A percentile compares a stretch with the other conserved stretches of the same genome.
Conservation (phyloP, 2,888 invertebrate species). For the Galerucella nymphaeae region DNA sequence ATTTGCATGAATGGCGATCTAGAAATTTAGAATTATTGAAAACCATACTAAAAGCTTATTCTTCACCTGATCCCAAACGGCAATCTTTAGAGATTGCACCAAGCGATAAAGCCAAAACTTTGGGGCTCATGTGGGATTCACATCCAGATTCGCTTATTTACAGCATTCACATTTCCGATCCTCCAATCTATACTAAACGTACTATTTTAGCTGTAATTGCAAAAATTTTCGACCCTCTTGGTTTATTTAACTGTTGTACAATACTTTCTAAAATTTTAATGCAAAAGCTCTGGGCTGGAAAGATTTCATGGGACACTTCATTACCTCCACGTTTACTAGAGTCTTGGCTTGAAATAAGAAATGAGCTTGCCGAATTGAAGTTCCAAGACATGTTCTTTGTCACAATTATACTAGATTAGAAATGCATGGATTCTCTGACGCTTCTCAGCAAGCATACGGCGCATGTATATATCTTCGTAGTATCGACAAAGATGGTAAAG, state of each 20-base stretch:
- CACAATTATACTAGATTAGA: background rate
- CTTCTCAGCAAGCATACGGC: constrained; percentile 25
- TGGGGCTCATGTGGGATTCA: constrained; percentile 18
- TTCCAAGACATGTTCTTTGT: constrained; percentile 11
- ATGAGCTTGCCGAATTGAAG: constrained; percentile 13
- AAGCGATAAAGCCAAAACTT: constrained; percentile 14
- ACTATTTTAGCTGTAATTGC: constrained; percentile 14
- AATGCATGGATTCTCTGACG: constrained; percentile 24
- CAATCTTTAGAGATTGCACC: background rate
- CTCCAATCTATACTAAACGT: background rate
- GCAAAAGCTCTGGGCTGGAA: background rate
- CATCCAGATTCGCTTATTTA: background rate
- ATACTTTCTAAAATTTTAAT: constrained; percentile 4
- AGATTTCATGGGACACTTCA: background rate
- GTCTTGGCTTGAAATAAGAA: constrained; percentile 2
- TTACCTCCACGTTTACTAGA: background rate
- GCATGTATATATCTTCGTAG: constrained; percentile 23
- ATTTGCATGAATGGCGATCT: background rate
- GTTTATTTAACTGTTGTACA: background rate
- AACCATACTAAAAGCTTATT: background rate
- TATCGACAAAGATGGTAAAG: background rate
- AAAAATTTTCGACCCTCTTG: constrained; percentile 20
- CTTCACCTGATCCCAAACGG: background rate
- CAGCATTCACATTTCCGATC: background rate
- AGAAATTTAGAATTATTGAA: background rate